phyloP scores from a whole-genome alignment of 2,113 vertebrate genomes.

The Centropus unirufus region DNA sequence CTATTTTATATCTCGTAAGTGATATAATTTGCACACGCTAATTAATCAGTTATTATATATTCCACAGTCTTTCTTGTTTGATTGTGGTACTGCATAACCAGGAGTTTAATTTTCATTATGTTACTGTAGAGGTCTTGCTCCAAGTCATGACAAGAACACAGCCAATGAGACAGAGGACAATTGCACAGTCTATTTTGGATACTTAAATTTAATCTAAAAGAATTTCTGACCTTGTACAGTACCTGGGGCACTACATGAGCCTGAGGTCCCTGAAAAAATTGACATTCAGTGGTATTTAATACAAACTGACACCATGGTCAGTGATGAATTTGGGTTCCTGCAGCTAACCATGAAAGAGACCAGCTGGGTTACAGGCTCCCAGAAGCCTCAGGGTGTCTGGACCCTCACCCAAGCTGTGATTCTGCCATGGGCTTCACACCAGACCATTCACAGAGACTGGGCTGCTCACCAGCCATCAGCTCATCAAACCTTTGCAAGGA shows the following conservation, averaged over 20 bases:
- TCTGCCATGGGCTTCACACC: accelerated
- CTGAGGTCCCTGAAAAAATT: background rate
- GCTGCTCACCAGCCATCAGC: background rate
- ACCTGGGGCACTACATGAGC: background rate
- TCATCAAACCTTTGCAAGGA: background rate
- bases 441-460: background rate
- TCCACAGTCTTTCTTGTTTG: background rate
- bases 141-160: background rate
- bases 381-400: background rate
- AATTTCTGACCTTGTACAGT: background rate
- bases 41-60: background rate
- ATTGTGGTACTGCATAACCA: background rate
- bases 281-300: accelerated
- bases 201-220: background rate
- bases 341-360: background rate
- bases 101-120: background rate
- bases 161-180: background rate
- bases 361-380: background rate
- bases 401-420: background rate
- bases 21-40: background rate
- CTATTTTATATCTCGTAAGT: background rate
- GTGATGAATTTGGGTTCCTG: background rate
- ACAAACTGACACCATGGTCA: background rate
- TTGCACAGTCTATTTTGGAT: background rate
- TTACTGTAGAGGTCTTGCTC: background rate